Percentiles rank a stretch among this genome's conserved stretches.
Evolutionary conservation across 2,888 invertebrate species (phyloP).

Genomic region (Thera britannica): DNA sequence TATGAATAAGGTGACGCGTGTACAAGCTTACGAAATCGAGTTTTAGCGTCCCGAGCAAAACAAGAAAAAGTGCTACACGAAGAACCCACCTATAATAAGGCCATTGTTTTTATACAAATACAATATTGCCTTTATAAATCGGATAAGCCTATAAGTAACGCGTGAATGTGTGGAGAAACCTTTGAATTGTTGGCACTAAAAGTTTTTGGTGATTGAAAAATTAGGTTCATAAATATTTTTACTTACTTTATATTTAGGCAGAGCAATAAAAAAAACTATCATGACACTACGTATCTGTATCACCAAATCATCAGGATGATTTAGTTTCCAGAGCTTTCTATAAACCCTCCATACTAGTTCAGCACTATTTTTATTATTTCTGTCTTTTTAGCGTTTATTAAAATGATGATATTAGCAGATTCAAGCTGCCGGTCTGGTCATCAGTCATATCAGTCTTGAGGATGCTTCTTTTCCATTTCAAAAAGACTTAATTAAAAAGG

Average conservation of each 20-base stretch:
- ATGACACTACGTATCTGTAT: not conserved
- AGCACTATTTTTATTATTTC: no score
- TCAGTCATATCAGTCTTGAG: no score
- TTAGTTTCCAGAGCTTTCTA: no score
- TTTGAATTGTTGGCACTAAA: conserved; percentile 1
- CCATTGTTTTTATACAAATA: conserved; percentile 85
- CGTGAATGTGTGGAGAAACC: conserved; percentile 53
- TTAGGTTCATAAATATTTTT: no score
- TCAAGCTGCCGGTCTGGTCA: no score
- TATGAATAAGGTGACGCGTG: conserved; percentile 45
- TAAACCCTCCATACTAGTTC: no score
- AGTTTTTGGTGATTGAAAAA: not conserved
- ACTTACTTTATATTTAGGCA: not conserved
- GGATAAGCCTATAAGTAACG: conserved; percentile 75
- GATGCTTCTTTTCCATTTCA: no score
- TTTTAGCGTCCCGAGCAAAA: conserved; percentile 63
- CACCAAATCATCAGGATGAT: no score
- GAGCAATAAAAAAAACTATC: not conserved
- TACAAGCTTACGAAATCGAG: conserved; percentile 48
- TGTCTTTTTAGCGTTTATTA: no score
- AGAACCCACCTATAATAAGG: conserved; percentile 81
- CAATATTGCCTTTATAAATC: conserved; percentile 85
- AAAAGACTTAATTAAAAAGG: no score
- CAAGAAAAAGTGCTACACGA: conserved; percentile 66
- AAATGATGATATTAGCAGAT: no score